Percentiles rank a stretch among this genome's conserved stretches.
phyloP scores from a whole-genome alignment of 2,888 invertebrate species.

The Taphrorychus bicolor region DNA sequence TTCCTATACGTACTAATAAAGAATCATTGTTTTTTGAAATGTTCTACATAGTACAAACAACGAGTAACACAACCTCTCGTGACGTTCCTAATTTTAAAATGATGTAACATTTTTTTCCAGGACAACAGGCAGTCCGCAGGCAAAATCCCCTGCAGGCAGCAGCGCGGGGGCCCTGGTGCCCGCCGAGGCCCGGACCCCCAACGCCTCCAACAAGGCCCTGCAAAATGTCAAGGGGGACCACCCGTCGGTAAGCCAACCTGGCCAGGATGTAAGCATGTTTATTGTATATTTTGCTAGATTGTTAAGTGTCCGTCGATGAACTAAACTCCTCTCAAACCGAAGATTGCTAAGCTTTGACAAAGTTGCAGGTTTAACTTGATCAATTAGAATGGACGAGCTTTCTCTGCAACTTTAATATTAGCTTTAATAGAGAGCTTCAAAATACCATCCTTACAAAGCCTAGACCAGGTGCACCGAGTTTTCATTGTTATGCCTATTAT shows the following conservation, averaged over 20 bases:
- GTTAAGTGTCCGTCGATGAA: slow-evolving; percentile 18
- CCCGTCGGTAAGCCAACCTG: slow-evolving; percentile 73
- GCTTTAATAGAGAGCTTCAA: too few relatives aligned
- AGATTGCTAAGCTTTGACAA: too few relatives aligned
- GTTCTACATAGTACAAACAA: too few relatives aligned
- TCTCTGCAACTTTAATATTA: too few relatives aligned
- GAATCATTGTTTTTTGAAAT: too few relatives aligned
- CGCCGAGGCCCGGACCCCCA: slow-evolving; percentile 66
- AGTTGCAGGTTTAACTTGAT: too few relatives aligned
- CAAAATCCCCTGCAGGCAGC: slow-evolving; percentile 78
- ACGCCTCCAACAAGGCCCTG: slow-evolving; percentile 74
- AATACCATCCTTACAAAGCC: too few relatives aligned
- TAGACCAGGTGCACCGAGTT: too few relatives aligned
- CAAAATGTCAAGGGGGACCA: slow-evolving; percentile 79
- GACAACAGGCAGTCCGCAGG: slow-evolving; percentile 76
- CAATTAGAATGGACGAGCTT: too few relatives aligned
- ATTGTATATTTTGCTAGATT: slow-evolving; percentile 43
- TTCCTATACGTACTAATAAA: too few relatives aligned
- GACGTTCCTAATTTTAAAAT: not conserved
- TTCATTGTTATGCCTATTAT: not conserved
- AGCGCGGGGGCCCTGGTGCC: slow-evolving; percentile 64
- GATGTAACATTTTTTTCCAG: slow-evolving; percentile 56
- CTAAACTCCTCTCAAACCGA: not conserved
- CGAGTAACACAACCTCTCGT: too few relatives aligned
- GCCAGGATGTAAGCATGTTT: slow-evolving; percentile 60